Evolutionary conservation across 2,888 invertebrate genomes (phyloP), one percentile per base, ranked within the genome.

Genomic region (Polydrusus cervinus): DNA sequence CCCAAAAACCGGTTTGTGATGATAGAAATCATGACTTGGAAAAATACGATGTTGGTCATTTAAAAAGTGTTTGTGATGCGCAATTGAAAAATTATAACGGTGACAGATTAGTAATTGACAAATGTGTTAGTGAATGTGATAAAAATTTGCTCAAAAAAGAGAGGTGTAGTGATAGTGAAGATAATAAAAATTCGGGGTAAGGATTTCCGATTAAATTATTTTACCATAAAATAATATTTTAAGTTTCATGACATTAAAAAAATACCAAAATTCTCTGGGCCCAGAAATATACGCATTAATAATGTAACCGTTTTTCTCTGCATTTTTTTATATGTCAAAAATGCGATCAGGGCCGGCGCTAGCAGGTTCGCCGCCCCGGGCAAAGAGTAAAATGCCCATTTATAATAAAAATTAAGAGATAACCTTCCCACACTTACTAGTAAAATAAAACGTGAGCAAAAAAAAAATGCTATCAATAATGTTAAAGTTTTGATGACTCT

Each of bases 151-250:
- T 61, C 13, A 75, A 75, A 65, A 61, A 38, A 16, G 75, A 75
- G 53, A n/a, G 49, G 38, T 34, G 34, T 64, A 75, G 75, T 72
- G 75, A 75, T 49, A 71, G 45, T 47, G 75, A 75, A 13, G 71
- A 75, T 18, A 43, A 68, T 14, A 75, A 45, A 64, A 68, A 43
- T 43, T 55, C 62, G 9, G 67, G 75, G 75, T 75, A 53, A 64
- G 74, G n/a, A n/a, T n/a, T n/a, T n/a, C 68, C 25, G 9, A 43
- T 13, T 40, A 11, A 25, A 25, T 25, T 25, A 25, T 25, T 40
- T 9, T 40, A 40, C 40, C 11, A 40, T 11, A n/a, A n/a, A n/a
- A n/a, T n/a, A 40, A 1, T 40, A 11, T 9, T 40, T 40, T 8
- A 40, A 40, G 8, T 9, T 1, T 40, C 40, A 6, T 40, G 8